Evolutionary conservation across 1,140 invertebrate species (phyloP).

Genomic region (Lamellibrachia luymesi): DNA sequence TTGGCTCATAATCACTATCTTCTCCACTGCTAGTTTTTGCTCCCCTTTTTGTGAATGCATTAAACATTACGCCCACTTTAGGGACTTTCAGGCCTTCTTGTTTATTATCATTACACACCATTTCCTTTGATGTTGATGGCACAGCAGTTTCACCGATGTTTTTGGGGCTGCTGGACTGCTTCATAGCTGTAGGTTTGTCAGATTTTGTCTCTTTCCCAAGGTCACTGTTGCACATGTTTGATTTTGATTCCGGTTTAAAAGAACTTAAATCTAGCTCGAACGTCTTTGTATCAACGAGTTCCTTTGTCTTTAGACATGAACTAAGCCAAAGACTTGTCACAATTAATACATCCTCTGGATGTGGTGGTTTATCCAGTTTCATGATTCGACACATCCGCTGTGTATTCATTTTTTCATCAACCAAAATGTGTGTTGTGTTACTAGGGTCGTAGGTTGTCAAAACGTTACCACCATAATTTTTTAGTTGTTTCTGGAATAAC

Average conservation of each 20-base stretch:
- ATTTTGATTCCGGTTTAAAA: not conserved
- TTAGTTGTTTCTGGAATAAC: slow-evolving; percentile 46
- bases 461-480: slow-evolving; percentile 42
- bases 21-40: slow-evolving; percentile 25
- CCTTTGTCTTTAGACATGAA: slow-evolving; percentile 45
- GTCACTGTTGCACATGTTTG: slow-evolving; percentile 2
- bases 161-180: not conserved
- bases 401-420: slow-evolving; percentile 50
- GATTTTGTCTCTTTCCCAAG: not conserved
- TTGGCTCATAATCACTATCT: slow-evolving; percentile 49
- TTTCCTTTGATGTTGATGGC: not conserved
- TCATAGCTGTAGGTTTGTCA: not conserved
- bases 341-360: slow-evolving; percentile 29
- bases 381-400: slow-evolving; percentile 43
- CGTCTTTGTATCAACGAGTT: slow-evolving; percentile 27
- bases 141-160: not conserved
- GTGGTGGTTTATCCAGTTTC: slow-evolving; percentile 36
- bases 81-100: not conserved
- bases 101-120: not conserved
- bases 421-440: slow-evolving; percentile 41
- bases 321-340: slow-evolving; percentile 53
- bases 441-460: slow-evolving; percentile 26
- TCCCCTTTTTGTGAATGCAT: not conserved
- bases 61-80: not conserved
- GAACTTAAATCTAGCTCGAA: slow-evolving; percentile 26